Evolutionary conservation across 2,888 invertebrate genomes (phyloP), one percentile per base, ranked within the genome.

Genomic region (Xylota segnis): DNA sequence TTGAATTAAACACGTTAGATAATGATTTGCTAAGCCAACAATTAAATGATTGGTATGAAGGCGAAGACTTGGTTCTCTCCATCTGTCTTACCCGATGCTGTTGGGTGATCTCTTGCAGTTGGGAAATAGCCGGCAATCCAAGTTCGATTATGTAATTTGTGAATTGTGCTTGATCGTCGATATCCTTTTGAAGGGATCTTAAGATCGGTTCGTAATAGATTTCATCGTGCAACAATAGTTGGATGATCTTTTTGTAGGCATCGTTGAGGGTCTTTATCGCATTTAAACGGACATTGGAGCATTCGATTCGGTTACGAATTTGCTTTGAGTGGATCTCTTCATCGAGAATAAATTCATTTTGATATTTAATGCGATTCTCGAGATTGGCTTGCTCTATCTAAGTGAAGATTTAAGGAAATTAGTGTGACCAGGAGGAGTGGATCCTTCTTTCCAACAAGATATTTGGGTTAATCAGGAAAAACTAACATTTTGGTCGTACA

Each of bases 161-260:
- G 43, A 92, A 92, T 18, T 89, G 89, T 0, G 89, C 70, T 77
- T 92, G 92, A 88, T 92, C 92, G n/a, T 90, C 90, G 86, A 91
- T 90, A 65, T 92, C 92, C 23, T 83, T 82, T 47, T 89, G 88
- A 0, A 92, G 89, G 3, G 92, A 91, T 9, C 90, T 88, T 6
- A 92, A 79, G 5, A 92, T 91, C 2, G 92, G 91, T 52, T 92
- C 92, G 79, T 91, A 92, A 75, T 91, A 92, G 34, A 91, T 91
- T 14, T 89, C 90, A 86, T 92, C 92, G 50, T 92, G 89, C 4
- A 86, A 61, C 4, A 92, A 83, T 2, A 90, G 89, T 75, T 91
- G 90, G 56, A 92, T 90, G 83, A 92, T 90, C 76, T 90, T 90
- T 27, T 89, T 89, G 78, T 92, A 92, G 0, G 92, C 91, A 10